Conservation (phyloP, 2,113 vertebrate genomes). For the Nothocercus julius region DNA sequence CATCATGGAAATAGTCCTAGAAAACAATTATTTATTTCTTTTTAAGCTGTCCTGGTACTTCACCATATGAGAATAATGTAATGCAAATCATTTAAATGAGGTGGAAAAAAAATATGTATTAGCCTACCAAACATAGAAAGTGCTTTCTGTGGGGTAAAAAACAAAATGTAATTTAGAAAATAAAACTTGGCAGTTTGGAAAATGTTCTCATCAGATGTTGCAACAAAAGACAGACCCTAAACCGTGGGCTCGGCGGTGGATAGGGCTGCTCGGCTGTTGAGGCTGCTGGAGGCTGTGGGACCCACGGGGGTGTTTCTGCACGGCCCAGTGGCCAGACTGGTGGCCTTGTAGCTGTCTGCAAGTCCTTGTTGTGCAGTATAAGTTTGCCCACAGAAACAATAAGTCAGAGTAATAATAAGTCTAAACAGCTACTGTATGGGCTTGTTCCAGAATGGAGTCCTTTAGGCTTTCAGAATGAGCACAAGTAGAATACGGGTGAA, state of each 20-base stretch:
- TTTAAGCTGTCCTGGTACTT: neutral
- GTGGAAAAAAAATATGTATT: neutral
- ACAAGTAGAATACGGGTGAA: neutral
- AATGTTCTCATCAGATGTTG: neutral
- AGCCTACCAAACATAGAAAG: neutral
- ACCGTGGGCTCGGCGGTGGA: neutral
- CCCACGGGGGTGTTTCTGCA: neutral
- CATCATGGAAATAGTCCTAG: neutral
- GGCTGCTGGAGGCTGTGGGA: rapidly evolving
- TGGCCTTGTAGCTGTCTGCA: neutral
- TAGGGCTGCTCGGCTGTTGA: rapidly evolving
- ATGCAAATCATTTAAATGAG: neutral
- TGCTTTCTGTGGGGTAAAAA: neutral
- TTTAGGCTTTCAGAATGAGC: neutral
- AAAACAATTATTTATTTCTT: neutral
- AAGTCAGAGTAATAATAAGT: neutral
- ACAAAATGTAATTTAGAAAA: neutral
- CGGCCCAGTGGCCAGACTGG: rapidly evolving
- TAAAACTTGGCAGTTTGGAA: neutral
- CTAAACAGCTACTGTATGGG: neutral
- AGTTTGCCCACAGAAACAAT: neutral
- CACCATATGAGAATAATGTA: rapidly evolving
- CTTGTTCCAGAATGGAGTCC: neutral
- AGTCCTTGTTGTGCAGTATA: neutral
- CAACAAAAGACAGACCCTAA: neutral